These are phyloP conservation scores for Trachops cirrhosus DNA, from an alignment of 2,797 vertebrate genomes.

Conservation along the genomic window DNA sequence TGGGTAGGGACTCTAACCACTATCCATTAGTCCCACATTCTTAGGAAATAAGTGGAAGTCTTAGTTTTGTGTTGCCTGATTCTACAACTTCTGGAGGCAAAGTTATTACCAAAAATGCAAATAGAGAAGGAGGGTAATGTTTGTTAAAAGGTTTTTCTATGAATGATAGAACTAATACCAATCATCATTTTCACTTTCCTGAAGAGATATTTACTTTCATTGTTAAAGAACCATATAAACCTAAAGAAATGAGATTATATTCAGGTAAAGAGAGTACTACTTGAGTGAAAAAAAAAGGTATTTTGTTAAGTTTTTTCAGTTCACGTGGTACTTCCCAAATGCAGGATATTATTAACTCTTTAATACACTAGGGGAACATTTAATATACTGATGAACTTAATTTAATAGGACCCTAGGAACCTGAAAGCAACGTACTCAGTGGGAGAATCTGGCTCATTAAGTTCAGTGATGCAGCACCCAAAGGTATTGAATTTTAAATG, in stretches of 20 bases:
- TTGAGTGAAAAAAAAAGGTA: background rate
- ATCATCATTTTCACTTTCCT: background rate
- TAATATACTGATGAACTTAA: conserved; percentile 42
- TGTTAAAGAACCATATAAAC: background rate
- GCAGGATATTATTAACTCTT: conserved; percentile 31
- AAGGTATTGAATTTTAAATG: conserved; percentile 65
- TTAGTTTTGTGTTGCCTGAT: background rate
- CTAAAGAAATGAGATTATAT: background rate
- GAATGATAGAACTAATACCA: background rate
- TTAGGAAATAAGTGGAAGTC: background rate
- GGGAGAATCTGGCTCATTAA: conserved; percentile 60
- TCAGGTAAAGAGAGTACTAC: background rate
- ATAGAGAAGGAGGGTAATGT: background rate
- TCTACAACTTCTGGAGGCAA: background rate
- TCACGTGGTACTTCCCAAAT: background rate
- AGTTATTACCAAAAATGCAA: background rate
- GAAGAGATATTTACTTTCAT: background rate
- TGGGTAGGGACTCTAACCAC: background rate
- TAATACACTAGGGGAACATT: background rate
- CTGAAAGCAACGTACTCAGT: conserved; percentile 6
- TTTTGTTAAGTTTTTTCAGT: background rate
- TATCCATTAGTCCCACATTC: background rate
- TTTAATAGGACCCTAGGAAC: conserved; percentile 37
- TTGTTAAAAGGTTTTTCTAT: background rate
- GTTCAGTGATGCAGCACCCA: conserved; percentile 61